Conservation (phyloP, 1,140 invertebrate species). For the Anastatus disparis region DNA sequence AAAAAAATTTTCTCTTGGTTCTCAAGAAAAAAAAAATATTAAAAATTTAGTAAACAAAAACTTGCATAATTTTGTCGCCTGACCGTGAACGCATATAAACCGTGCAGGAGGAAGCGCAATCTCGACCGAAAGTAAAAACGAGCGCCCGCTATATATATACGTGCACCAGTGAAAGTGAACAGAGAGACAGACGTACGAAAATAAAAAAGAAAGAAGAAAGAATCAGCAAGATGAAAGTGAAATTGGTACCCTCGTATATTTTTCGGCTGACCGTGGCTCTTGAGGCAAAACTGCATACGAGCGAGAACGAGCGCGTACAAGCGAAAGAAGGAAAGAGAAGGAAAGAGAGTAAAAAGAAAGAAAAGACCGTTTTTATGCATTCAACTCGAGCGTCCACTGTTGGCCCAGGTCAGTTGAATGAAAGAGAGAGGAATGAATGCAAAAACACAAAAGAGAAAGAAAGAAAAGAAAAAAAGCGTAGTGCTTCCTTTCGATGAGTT, state of each 20-base stretch:
- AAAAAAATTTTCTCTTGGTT: too few relatives aligned
- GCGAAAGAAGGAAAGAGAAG: neutral
- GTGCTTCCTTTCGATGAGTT: neutral
- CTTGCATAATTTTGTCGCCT: too few relatives aligned
- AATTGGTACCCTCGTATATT: slow-evolving; percentile 50
- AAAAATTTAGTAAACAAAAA: too few relatives aligned
- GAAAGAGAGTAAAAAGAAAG: slow-evolving; percentile 44
- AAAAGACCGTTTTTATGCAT: slow-evolving; percentile 60
- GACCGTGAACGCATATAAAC: too few relatives aligned
- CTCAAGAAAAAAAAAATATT: too few relatives aligned
- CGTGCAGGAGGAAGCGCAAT: too few relatives aligned
- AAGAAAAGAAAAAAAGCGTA: neutral
- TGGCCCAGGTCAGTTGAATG: slow-evolving; percentile 62
- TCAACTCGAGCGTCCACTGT: slow-evolving; percentile 54
- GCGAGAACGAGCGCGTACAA: neutral
- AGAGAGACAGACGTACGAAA: too few relatives aligned
- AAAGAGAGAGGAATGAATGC: neutral
- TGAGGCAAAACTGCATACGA: slow-evolving; percentile 19
- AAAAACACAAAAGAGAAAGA: neutral
- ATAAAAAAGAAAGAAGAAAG: slow-evolving; percentile 18
- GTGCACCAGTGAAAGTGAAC: too few relatives aligned
- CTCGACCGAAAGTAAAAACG: too few relatives aligned
- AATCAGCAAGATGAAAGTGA: slow-evolving; percentile 34
- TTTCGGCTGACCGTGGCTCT: slow-evolving; percentile 64
- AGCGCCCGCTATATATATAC: too few relatives aligned